Evolutionary conservation across 2,888 invertebrate genomes (phyloP).

Genomic region (Leptinotarsa rubiginosa): DNA sequence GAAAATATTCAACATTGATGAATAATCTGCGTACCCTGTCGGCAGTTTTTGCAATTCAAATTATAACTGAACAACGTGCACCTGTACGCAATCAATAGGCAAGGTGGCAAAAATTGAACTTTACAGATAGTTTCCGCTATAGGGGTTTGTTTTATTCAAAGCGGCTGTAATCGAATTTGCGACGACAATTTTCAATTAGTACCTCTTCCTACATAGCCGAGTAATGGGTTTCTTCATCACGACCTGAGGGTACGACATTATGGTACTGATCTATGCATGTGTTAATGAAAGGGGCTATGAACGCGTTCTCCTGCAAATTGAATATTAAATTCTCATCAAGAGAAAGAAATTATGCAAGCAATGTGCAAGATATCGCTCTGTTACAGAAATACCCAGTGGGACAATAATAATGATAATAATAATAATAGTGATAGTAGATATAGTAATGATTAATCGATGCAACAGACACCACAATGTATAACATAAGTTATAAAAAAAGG

Average conservation of each 20-base stretch:
- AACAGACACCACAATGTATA: too few relatives aligned
- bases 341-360: background rate
- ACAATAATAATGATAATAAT: too few relatives aligned
- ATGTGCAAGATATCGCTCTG: background rate
- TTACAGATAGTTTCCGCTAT: background rate
- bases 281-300: background rate
- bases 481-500: too few relatives aligned
- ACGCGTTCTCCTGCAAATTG: background rate
- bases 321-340: background rate
- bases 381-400: too few relatives aligned
- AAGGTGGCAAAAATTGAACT: slow-evolving; percentile 1
- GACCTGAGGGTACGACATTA: slow-evolving; percentile 1
- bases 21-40: background rate
- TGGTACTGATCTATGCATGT: background rate
- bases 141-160: slow-evolving; percentile 3
- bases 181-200: slow-evolving; percentile 15
- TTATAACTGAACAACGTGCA: background rate
- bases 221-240: background rate
- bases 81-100: background rate
- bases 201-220: background rate
- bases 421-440: too few relatives aligned
- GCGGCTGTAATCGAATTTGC: slow-evolving; percentile 13
- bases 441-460: too few relatives aligned
- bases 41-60: slow-evolving; percentile 5
- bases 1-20: slow-evolving; percentile 1